Base-by-base conservation (phyloP, 2,888 invertebrate species). In the Seira sanloemensis region DNA sequence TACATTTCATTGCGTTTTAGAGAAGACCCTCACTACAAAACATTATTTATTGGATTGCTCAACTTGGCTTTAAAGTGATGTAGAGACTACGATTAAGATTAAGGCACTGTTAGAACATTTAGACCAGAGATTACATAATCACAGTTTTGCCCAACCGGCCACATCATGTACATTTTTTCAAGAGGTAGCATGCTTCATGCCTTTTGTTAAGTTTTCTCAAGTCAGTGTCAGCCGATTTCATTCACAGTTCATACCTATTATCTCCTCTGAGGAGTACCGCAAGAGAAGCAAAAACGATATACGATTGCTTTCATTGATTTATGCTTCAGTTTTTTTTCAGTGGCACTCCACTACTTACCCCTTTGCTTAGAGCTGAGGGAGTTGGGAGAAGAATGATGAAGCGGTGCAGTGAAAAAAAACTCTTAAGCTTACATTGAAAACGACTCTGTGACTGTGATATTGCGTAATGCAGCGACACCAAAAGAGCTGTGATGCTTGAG, bases 1-100 rank as follows among this genome's bases (percentile, higher is more conserved):
- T n/a, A n/a, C n/a, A n/a, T n/a, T n/a, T n/a, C n/a, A n/a, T n/a
- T n/a, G n/a, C n/a, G n/a, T n/a, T n/a, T 50, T 50, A 50, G n/a
- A 50, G 50, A 50, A 50, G 50, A 50, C 50, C n/a, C 50, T 50
- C 50, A 50, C n/a, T n/a, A n/a, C 50, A 50, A n/a, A 50, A 50
- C n/a, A 50, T n/a, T n/a, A 50, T 50, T 50, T 50, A 50, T 50
- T 50, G 16, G 50, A 50, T 50, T 50, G n/a, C 50, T 50, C 50
- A 50, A 50, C 50, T 50, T 50, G 2, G 50, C 50, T 50, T 50
- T 50, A 50, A 50, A 50, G n/a, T 50, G 16, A 50, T 50, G 50
- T 37, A 12, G 50, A 50, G 50, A 50, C n/a, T n/a, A n/a, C n/a
- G 50, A 50, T 50, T 16, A 50, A 50, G 50, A 50, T 50, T 50